Base-by-base conservation (phyloP, 2,888 invertebrate genomes). In the Lasioglossum zephyrum region DNA sequence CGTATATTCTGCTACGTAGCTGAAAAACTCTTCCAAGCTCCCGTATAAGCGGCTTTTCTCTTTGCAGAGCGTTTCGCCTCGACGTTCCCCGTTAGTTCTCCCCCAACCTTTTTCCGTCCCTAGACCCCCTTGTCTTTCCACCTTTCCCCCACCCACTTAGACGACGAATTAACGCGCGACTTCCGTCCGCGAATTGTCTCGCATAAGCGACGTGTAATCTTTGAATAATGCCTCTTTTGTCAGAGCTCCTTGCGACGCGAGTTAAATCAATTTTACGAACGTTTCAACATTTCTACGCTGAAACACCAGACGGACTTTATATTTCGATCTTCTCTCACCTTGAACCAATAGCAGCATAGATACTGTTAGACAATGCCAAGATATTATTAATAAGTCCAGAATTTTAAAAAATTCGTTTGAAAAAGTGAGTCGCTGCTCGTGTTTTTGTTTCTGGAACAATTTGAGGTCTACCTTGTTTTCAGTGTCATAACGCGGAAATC, bases 1-100 rank as follows among this genome's bases (percentile, higher is more conserved):
- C 80, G 87, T 87, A 87, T 87, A 87, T 87, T 87, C 87, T 60
- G 78, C 63, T 80, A 82, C 80, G 79, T 76, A 85, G 85, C 77
- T 87, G 87, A 84, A 87, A 87, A 87, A 87, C 84, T 84, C 81
- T 76, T 82, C 73, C 74, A 57, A 75, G 82, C 87, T 39, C 63
- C 77, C 78, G 81, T 82, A 87, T 87, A 87, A 87, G 87, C 87
- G 87, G 87, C 84, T 87, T 87, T 87, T 87, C 87, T 82, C 84
- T 84, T 79, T 81, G 77, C 76, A 82, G n/a, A 57, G 63, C 82
- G 87, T 82, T 87, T 87, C 84, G 79, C 81, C 79, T 73, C 84
- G 79, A 78, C 84, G 77, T 87, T 81, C 80, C 79, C 77, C 66
- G 39, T 66, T 84, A 47, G 77, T 18, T 49, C 49, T 79, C 8